Evolutionary conservation across 2,797 vertebrate genomes (phyloP).

Genomic region (Parambassis ranga): DNA sequence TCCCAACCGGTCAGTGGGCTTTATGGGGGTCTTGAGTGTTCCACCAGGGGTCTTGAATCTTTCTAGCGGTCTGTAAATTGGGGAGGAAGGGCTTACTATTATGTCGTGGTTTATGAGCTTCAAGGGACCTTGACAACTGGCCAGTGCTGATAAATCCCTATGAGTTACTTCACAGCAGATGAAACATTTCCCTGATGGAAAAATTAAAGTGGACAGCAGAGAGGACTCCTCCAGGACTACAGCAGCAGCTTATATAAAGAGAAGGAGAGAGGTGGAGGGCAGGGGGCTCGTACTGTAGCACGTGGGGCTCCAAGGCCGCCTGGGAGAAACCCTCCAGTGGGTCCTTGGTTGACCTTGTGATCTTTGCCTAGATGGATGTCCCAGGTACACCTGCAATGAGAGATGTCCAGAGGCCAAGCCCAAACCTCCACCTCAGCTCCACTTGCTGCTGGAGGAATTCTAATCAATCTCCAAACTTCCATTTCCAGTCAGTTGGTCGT

Average conservation of each 20-base stretch:
- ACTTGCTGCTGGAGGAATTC: too few relatives aligned
- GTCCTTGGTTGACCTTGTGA: too few relatives aligned
- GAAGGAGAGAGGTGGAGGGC: neutral
- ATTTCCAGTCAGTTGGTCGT: too few relatives aligned
- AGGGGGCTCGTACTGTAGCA: too few relatives aligned
- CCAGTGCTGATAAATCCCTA: conserved; percentile 19
- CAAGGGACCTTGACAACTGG: conserved; percentile 16
- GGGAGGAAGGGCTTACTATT: neutral
- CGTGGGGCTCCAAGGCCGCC: too few relatives aligned
- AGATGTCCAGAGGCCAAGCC: too few relatives aligned
- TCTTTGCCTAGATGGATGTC: too few relatives aligned
- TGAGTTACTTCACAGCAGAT: conserved; percentile 21
- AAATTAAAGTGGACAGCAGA: neutral
- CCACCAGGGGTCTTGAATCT: conserved; percentile 23
- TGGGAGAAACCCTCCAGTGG: too few relatives aligned
- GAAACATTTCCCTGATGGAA: conserved; percentile 5
- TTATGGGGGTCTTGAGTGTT: conserved; percentile 23
- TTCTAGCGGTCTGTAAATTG: conserved; percentile 1
- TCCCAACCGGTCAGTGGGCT: conserved; percentile 4
- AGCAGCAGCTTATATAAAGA: neutral
- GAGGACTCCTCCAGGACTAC: neutral
- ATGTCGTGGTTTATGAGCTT: conserved; percentile 29
- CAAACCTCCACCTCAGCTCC: too few relatives aligned
- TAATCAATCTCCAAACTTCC: too few relatives aligned
- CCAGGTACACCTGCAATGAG: too few relatives aligned